Evolutionary conservation across 2,797 vertebrate species (phyloP).

Genomic region (Pseudomugil tenellus): DNA sequence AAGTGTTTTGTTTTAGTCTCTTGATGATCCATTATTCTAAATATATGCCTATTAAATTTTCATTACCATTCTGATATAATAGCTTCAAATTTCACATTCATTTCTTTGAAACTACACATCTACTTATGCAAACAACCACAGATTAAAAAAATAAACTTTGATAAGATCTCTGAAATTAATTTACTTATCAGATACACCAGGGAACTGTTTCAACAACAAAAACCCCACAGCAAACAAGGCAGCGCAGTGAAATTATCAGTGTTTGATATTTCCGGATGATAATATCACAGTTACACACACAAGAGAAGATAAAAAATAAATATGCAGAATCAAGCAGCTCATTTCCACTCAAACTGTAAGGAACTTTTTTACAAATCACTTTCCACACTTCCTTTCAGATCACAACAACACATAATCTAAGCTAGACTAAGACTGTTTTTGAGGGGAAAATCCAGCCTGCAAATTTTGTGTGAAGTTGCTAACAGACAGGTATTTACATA

Average conservation of each 20-base stretch:
- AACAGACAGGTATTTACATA: too few relatives aligned
- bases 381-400: too few relatives aligned
- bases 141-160: background rate
- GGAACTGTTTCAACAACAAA: background rate
- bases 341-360: too few relatives aligned
- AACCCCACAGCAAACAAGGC: too few relatives aligned
- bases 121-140: background rate
- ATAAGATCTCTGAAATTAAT: background rate
- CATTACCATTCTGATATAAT: background rate
- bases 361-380: too few relatives aligned
- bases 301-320: too few relatives aligned
- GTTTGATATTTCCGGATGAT: background rate
- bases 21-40: background rate
- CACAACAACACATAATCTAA: too few relatives aligned
- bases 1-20: background rate
- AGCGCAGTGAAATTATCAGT: too few relatives aligned
- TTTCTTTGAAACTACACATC: background rate
- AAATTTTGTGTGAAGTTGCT: too few relatives aligned
- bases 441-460: too few relatives aligned
- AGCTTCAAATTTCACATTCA: background rate
- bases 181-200: background rate
- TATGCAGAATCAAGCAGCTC: too few relatives aligned
- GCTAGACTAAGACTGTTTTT: too few relatives aligned
- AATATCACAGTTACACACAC: background rate
- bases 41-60: background rate